Conservation (phyloP, 2,797 vertebrate genomes). For the Sternarchorhynchus goeldii region DNA sequence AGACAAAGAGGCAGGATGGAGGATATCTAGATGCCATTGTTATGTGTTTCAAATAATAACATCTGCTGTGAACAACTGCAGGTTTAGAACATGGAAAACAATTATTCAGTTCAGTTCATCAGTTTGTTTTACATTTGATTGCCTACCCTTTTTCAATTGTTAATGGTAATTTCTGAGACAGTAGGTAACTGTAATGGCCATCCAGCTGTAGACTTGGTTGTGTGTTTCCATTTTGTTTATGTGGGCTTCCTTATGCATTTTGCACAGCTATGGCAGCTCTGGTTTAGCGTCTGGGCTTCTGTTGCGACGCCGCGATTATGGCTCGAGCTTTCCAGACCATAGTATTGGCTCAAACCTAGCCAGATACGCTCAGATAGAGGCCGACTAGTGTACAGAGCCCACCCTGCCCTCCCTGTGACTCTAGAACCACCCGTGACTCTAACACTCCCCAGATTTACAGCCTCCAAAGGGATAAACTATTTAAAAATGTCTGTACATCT, state of each 20-base stretch:
- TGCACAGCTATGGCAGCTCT: neutral
- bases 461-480: slow-evolving; percentile 62
- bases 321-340: neutral
- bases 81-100: neutral
- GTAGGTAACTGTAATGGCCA: slow-evolving; percentile 15
- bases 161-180: slow-evolving; percentile 42
- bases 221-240: neutral
- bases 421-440: too few species aligned
- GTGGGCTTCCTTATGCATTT: slow-evolving; percentile 3
- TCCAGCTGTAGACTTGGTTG: slow-evolving; percentile 17
- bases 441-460: slow-evolving; percentile 58
- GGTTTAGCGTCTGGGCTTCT: too few species aligned
- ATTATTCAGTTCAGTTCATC: neutral
- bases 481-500: slow-evolving; percentile 51
- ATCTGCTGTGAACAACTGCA: neutral
- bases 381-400: slow-evolving; percentile 30
- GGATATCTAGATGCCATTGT: slow-evolving; percentile 22
- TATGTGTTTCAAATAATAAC: slow-evolving; percentile 1
- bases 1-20: slow-evolving; percentile 13
- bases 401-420: neutral
- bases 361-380: too few species aligned
- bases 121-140: neutral
- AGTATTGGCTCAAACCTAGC: neutral
- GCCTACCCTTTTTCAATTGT: slow-evolving; percentile 5
- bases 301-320: neutral